These are phyloP conservation scores for Cantharis flavilabris DNA, from an alignment of 2,888 invertebrate genomes.

Conservation along the genomic window DNA sequence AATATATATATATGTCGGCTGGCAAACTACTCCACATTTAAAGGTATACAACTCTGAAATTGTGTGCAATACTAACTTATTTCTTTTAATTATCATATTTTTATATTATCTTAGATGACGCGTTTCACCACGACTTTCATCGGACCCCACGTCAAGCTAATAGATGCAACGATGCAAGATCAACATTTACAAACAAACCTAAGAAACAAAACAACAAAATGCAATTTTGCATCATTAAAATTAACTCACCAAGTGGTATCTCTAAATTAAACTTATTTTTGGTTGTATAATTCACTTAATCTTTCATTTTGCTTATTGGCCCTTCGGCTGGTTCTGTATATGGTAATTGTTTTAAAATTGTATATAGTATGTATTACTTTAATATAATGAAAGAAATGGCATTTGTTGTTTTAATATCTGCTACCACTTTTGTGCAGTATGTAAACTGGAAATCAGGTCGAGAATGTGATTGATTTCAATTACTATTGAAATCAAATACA, in stretches of 20 bases:
- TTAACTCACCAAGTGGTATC: too few species aligned
- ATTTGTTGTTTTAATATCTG: background rate
- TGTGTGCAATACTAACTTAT: background rate
- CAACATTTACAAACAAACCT: too few species aligned
- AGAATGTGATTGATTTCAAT: slow-evolving; percentile 5
- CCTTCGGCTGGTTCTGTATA: too few species aligned
- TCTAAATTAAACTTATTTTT: too few species aligned
- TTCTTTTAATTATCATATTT: background rate
- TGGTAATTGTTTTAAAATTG: too few species aligned
- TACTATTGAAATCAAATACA: slow-evolving; percentile 5
- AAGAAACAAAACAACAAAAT: too few species aligned
- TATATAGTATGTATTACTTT: too few species aligned
- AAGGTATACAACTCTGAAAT: background rate
- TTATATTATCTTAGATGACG: too few species aligned
- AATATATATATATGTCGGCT: background rate
- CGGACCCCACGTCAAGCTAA: too few species aligned
- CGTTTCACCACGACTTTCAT: too few species aligned
- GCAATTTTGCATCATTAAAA: too few species aligned
- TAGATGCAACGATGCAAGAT: too few species aligned
- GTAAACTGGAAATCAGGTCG: background rate
- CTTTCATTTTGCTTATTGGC: background rate
- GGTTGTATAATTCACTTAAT: background rate
- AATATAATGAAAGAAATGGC: background rate
- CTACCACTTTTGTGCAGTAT: background rate
- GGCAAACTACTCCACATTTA: background rate